A percentile compares a stretch with the other conserved stretches of the same genome.
phyloP scores from a whole-genome alignment of 2,888 invertebrate genomes.

The Cataglyphis livida region DNA sequence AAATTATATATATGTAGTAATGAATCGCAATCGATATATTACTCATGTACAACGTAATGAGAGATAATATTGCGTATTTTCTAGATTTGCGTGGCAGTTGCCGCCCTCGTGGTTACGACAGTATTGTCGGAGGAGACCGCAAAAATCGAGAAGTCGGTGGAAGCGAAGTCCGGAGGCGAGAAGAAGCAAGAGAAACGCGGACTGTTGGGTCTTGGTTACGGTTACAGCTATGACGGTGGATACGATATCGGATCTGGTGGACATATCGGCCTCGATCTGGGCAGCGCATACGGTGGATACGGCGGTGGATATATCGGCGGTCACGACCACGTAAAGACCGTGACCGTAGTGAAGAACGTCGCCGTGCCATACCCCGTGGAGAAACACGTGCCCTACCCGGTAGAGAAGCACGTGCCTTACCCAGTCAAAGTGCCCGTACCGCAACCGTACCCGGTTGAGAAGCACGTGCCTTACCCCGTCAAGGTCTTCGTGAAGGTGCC shows the following conservation, averaged over 20 bases:
- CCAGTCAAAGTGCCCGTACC: slow-evolving; percentile 88
- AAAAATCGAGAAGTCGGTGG: slow-evolving; percentile 81
- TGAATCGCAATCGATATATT: neutral
- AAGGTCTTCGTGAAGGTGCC: slow-evolving; percentile 93
- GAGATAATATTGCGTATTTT: slow-evolving; percentile 11
- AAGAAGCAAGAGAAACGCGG: slow-evolving; percentile 94
- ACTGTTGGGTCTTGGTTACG: slow-evolving; percentile 92
- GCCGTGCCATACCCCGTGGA: slow-evolving; percentile 81
- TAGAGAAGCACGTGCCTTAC: slow-evolving; percentile 86
- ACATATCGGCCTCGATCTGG: slow-evolving; percentile 68
- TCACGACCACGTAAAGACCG: slow-evolving; percentile 88
- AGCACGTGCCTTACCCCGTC: slow-evolving; percentile 90
- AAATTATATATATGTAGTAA: neutral
- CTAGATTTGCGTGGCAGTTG: slow-evolving; percentile 91
- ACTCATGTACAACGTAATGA: neutral
- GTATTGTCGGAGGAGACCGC: slow-evolving; percentile 89
- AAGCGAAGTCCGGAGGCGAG: slow-evolving; percentile 36
- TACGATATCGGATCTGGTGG: slow-evolving; percentile 90
- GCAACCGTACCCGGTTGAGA: slow-evolving; percentile 90
- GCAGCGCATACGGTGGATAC: slow-evolving; percentile 84
- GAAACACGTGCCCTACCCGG: slow-evolving; percentile 87
- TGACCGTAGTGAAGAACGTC: slow-evolving; percentile 90
- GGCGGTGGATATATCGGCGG: slow-evolving; percentile 85
- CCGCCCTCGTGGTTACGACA: slow-evolving; percentile 90
- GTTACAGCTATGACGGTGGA: slow-evolving; percentile 93